Percentiles rank a stretch among this genome's conserved stretches.
phyloP scores from a whole-genome alignment of 2,797 vertebrate genomes.

The Microhierax caerulescens region DNA sequence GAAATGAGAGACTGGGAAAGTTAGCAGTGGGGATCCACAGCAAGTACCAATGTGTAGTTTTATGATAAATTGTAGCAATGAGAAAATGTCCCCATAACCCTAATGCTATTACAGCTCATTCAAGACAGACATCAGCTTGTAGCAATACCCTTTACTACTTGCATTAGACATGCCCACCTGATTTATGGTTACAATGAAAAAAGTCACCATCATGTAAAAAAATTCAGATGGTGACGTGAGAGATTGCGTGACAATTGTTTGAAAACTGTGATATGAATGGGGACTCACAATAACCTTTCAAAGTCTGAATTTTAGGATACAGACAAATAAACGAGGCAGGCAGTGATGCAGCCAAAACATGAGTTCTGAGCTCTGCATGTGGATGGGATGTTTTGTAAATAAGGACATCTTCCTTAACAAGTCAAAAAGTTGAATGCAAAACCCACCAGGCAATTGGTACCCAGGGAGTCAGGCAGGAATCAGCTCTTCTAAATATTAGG shows the following conservation, averaged over 20 bases:
- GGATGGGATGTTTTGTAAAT: background rate
- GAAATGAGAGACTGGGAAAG: background rate
- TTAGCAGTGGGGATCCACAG: background rate
- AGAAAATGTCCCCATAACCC: background rate
- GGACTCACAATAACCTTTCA: background rate
- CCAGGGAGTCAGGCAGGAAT: background rate
- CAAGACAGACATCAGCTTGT: background rate
- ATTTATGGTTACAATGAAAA: background rate
- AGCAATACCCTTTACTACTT: background rate
- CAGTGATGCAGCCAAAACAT: background rate
- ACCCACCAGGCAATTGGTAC: background rate
- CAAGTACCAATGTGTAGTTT: background rate
- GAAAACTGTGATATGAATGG: background rate
- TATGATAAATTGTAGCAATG: background rate
- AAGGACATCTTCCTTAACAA: background rate
- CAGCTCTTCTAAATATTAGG: background rate
- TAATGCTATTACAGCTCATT: background rate
- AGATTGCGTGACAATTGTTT: background rate
- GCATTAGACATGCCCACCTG: background rate
- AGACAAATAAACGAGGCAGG: background rate
- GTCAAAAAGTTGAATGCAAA: background rate
- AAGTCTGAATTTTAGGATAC: background rate
- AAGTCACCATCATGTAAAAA: background rate
- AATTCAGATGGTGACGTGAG: background rate
- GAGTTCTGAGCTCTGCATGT: background rate